Percentiles rank a stretch among this genome's conserved stretches.
Conservation (phyloP, 2,888 invertebrate genomes). For the Silvanus unidentatus region DNA sequence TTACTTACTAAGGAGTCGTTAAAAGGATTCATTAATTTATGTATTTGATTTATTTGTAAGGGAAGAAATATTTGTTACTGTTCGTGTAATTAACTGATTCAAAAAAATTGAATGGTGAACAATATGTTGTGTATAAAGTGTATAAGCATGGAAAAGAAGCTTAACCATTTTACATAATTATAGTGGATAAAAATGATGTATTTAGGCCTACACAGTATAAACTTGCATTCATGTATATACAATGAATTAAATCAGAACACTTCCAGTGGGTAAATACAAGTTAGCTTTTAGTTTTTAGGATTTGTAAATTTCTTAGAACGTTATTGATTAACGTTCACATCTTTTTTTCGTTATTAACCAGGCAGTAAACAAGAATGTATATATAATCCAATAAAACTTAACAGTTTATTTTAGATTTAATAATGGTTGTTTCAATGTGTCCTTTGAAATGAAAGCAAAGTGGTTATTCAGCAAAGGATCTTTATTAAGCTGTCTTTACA, state of each 20-base stretch:
- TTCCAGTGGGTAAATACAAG: slow-evolving; percentile 24
- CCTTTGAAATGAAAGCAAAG: too few species aligned
- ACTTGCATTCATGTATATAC: slow-evolving; percentile 25
- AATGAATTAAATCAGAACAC: slow-evolving; percentile 27
- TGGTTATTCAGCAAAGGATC: too few species aligned
- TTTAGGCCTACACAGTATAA: slow-evolving; percentile 20
- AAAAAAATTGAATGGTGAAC: neutral
- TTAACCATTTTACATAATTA: slow-evolving; percentile 1
- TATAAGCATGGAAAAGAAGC: neutral
- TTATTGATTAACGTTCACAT: too few species aligned
- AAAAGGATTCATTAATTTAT: slow-evolving; percentile 6
- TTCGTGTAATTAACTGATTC: slow-evolving; percentile 2
- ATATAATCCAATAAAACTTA: too few species aligned
- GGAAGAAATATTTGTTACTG: neutral
- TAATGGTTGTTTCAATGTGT: too few species aligned
- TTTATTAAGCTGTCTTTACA: too few species aligned
- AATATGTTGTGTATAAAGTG: neutral
- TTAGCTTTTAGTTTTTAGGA: slow-evolving; percentile 12
- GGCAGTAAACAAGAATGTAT: too few species aligned
- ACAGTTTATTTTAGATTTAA: too few species aligned
- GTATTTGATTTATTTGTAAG: slow-evolving; percentile 3
- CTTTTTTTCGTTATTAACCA: too few species aligned
- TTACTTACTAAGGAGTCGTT: slow-evolving; percentile 8
- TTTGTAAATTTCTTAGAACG: slow-evolving; percentile 16
- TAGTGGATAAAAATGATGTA: slow-evolving; percentile 4